Conservation (phyloP, 2,888 invertebrate species). For the Phyllotreta cruciferae region DNA sequence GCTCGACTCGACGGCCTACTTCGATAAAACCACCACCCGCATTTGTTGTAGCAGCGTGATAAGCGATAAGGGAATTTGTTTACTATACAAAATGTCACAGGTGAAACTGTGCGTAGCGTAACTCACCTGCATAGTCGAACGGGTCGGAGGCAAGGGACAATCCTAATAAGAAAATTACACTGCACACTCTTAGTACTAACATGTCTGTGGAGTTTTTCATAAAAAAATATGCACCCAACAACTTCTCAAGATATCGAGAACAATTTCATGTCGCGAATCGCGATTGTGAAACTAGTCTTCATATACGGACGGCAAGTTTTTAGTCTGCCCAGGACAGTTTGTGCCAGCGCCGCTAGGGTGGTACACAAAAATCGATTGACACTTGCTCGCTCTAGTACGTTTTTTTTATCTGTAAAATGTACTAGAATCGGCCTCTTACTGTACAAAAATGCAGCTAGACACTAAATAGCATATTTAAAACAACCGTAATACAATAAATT, state of each 20-base stretch:
- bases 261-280: conserved; percentile 41
- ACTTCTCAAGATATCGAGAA: conserved; percentile 42
- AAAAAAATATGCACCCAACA: conserved; percentile 40
- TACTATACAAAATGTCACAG: conserved; percentile 36
- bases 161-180: conserved; percentile 44
- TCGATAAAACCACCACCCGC: not conserved
- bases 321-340: conserved; percentile 44
- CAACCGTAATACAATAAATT: no score
- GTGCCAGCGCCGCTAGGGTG: conserved; percentile 37
- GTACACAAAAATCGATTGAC: conserved; percentile 40
- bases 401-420: conserved; percentile 11
- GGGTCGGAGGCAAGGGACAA: conserved; percentile 40
- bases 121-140: conserved; percentile 47
- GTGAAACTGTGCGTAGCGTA: conserved; percentile 33
- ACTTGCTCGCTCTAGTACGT: conserved; percentile 19
- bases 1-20: not conserved
- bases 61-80: conserved; percentile 28
- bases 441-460: conserved; percentile 5
- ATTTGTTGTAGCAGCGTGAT: conserved; percentile 6
- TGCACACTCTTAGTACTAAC: conserved; percentile 44
- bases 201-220: conserved; percentile 43
- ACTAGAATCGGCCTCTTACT: not conserved
- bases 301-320: conserved; percentile 44
- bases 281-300: conserved; percentile 42
- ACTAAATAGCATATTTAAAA: no score